Evolutionary conservation across 2,113 vertebrate genomes (phyloP).

Genomic region (Nannobrachium achirus): DNA sequence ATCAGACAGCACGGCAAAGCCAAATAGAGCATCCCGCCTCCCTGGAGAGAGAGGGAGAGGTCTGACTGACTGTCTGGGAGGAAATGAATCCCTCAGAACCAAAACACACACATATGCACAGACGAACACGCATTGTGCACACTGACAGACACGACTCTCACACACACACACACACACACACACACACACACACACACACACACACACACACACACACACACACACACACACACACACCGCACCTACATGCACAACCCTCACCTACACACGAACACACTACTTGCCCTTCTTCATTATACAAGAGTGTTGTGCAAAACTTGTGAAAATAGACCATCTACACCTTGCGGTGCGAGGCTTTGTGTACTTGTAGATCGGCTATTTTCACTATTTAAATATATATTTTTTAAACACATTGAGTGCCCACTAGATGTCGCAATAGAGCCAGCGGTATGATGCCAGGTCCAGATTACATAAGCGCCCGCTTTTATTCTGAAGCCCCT

Average conservation of each 20-base stretch:
- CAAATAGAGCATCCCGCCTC: slow-evolving; percentile 38
- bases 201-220: background rate
- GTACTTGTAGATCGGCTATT: no score
- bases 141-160: background rate
- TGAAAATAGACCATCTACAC: no score
- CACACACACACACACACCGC: background rate
- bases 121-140: slow-evolving; percentile 1
- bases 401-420: background rate
- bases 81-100: slow-evolving; percentile 46
- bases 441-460: no score
- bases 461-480: no score
- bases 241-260: background rate
- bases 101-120: slow-evolving; percentile 29
- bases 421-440: no score
- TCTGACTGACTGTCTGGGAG: slow-evolving; percentile 44
- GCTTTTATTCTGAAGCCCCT: no score
- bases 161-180: background rate
- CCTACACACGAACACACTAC: background rate
- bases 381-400: background rate
- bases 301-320: no score
- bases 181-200: background rate
- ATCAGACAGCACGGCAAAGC: slow-evolving; percentile 46
- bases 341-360: no score
- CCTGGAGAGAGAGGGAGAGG: slow-evolving; percentile 53
- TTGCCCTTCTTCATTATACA: no score